Base-by-base conservation (phyloP, 1,140 invertebrate genomes). In the Microplitis mediator region DNA sequence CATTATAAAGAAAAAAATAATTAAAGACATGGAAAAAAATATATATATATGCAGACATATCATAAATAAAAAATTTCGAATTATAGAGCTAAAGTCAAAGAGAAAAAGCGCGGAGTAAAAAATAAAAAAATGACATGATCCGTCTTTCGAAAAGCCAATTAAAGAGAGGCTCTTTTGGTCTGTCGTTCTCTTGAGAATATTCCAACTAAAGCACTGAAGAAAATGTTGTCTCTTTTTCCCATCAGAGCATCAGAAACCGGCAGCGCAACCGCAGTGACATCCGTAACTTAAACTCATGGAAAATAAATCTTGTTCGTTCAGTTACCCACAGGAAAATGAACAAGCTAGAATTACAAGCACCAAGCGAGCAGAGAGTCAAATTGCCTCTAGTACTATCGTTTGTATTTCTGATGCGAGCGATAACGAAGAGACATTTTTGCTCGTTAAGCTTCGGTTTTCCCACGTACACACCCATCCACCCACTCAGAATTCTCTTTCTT, bases 391-490 rank as follows among this genome's bases (percentile, higher is more conserved):
- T 39, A 39, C 39, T 56, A 73, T 73, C 64, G 45, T 64, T 69
- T 36, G 35, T 64, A 52, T 54, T 11, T 6, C 71, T 60, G 60
- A 63, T 69, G 45, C 45, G 35, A 51, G 56, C 60, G 72, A 69
- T 73, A 69, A 68, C 64, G 60, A 73, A 68, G 71, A 66, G 64
- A 73, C 64, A 69, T 75, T 81, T 81, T 78, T 73, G 71, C 79
- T 82, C 77, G 75, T 81, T 81, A 80, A 72, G 67, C 70, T 70
- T 45, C 36, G 35, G 58, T 63, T 70, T 63, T 62, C 36, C 36
- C 23, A 31, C 45, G 58, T 39, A 36, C 8, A 60, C 58, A 32
- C 6, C 23, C 16, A 23, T 11, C 39, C 23, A 68, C 4, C 31
- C 11, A 16, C 31, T 16, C 11, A 50, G 39, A 50, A 14, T 50